Base-by-base conservation (phyloP, 1,140 invertebrate species). In the Danaus melanippus region DNA sequence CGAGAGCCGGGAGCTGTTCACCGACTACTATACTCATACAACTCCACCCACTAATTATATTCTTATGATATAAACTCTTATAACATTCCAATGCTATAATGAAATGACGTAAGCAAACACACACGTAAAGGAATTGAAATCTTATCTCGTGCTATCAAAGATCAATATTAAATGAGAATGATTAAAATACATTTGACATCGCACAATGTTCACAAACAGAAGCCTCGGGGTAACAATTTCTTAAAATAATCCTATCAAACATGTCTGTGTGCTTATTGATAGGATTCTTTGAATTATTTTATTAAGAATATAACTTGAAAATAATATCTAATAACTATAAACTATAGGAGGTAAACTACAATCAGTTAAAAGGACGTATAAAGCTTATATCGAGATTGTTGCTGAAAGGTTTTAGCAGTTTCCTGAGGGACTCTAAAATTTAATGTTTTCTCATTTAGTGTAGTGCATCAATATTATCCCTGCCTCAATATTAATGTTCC, bases 41-140 rank as follows among this genome's bases (percentile, higher is more conserved):
- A 77, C 79, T 74, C 76, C 79, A 65, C 79, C 79, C 76, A 82
- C 79, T 79, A 75, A 82, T 82, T 82, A 82, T 80, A 77, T 73
- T 79, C 77, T 79, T 82, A 82, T 77, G 74, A 79, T 79, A 79
- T 80, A 77, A 82, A 79, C 72, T 76, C 61, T 68, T 74, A 78
- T 77, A 77, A 77, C 69, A 66, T 62, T 32, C 12, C 42, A 2
- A 17, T 50, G 10, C 46, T 39, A 9, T 32, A 12, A 10, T 5
- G 11, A 55, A 69, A 64, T 9, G 55, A 48, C 60, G 4, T 57
- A 70, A 55, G 11, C 39, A 1, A 48, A 9, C 0, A 46, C 5
- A 44, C 39, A 8, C 8, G 12, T 0, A 10, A 55, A 8, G 1
- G 1, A 58, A 61, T 51, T 43, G 42, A 10, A 50, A 56, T 46